A percentile compares a stretch with the other conserved stretches of the same genome.
These are phyloP conservation scores for Phaenicophaeus curvirostris DNA, from an alignment of 2,797 vertebrate species.

Conservation along the genomic window DNA sequence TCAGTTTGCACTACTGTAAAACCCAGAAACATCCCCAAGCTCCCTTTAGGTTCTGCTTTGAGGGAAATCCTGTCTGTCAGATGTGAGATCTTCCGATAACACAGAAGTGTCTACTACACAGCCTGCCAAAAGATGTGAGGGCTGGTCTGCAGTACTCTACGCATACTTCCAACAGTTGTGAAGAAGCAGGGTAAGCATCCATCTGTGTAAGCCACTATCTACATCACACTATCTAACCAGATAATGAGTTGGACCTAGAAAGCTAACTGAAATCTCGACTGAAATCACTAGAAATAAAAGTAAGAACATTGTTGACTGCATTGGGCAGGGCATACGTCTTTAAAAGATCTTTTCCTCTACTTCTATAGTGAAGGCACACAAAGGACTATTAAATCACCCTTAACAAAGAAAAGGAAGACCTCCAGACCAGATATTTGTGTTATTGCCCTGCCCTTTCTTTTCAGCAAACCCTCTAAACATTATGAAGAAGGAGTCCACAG, in stretches of 20 bases:
- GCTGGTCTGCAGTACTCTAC: background rate
- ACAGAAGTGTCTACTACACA: background rate
- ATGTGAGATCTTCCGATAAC: background rate
- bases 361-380: background rate
- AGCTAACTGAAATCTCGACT: background rate
- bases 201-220: background rate
- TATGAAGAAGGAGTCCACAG: background rate
- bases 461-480: background rate
- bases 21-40: background rate
- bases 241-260: background rate
- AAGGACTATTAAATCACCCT: background rate
- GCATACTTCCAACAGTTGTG: background rate
- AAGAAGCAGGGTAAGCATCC: background rate
- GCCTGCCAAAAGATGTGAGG: background rate
- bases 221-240: background rate
- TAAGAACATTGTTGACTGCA: background rate
- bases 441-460: background rate
- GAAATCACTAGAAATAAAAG: background rate
- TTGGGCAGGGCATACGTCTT: background rate
- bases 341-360: background rate
- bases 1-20: background rate
- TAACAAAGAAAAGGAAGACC: background rate
- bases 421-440: background rate
- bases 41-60: background rate
- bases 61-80: background rate